phyloP scores from a whole-genome alignment of 1,140 invertebrate genomes.

The Gonatopus flavifemur region DNA sequence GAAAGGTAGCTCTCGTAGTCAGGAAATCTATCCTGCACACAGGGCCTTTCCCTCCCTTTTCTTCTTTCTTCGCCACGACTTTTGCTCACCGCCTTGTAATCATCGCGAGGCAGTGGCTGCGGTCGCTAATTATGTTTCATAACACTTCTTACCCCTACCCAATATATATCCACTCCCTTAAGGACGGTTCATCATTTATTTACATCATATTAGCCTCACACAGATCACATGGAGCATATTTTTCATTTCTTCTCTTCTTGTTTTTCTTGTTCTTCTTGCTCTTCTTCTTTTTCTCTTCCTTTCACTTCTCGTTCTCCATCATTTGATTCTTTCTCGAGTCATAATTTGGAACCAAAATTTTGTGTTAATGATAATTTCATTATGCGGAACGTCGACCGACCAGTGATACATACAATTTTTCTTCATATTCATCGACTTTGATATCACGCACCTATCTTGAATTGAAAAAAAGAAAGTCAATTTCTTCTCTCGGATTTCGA shows the following conservation, averaged over 20 bases:
- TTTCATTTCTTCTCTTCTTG: conserved; percentile 11
- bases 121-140: conserved; percentile 59
- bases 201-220: conserved; percentile 50
- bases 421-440: no score
- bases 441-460: no score
- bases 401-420: no score
- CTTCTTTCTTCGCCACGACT: conserved; percentile 39
- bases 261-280: background rate
- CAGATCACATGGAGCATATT: background rate
- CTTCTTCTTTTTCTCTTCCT: conserved; percentile 3
- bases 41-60: conserved; percentile 6
- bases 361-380: no score
- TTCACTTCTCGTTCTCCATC: conserved; percentile 2
- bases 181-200: conserved; percentile 57
- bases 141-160: conserved; percentile 57
- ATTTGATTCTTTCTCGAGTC: background rate
- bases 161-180: conserved; percentile 53
- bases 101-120: conserved; percentile 58
- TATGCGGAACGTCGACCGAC: no score
- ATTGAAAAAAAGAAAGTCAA: no score
- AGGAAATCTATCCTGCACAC: conserved; percentile 45
- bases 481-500: no score
- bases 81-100: conserved; percentile 57
- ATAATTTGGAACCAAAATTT: no score
- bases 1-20: conserved; percentile 39